These are phyloP conservation scores for Plagodis dolabraria DNA, from an alignment of 2,888 invertebrate genomes.

Conservation along the genomic window DNA sequence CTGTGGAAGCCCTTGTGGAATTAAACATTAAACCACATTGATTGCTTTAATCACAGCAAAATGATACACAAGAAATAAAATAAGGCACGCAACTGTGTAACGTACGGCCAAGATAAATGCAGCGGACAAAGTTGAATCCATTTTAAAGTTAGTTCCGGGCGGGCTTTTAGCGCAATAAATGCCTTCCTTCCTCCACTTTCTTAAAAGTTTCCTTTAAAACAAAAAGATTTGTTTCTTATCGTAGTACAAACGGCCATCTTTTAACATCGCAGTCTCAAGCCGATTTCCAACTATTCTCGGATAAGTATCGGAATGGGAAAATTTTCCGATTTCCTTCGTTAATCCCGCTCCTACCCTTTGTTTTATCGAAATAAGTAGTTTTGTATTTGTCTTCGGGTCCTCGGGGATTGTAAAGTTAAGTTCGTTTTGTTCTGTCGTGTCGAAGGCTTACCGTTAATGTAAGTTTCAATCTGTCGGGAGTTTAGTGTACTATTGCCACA, in stretches of 20 bases:
- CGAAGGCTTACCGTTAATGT: slow-evolving; percentile 8
- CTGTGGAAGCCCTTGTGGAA: too few species aligned
- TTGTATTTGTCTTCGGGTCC: slow-evolving; percentile 37
- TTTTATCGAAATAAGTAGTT: slow-evolving; percentile 42
- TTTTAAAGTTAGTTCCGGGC: slow-evolving; percentile 81
- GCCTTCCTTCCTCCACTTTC: slow-evolving; percentile 82
- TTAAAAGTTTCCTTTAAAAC: slow-evolving; percentile 82
- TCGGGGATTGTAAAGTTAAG: slow-evolving; percentile 25
- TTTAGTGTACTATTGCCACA: neutral
- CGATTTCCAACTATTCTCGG: slow-evolving; percentile 37
- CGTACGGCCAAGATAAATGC: slow-evolving; percentile 64
- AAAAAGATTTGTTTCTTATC: slow-evolving; percentile 80
- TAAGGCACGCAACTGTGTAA: slow-evolving; percentile 57
- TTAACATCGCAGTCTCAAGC: slow-evolving; percentile 32
- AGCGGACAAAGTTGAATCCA: slow-evolving; percentile 83
- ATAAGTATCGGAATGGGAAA: slow-evolving; percentile 38
- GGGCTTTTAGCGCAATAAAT: slow-evolving; percentile 84
- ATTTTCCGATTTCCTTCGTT: slow-evolving; percentile 40
- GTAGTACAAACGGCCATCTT: slow-evolving; percentile 70
- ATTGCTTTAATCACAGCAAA: too few species aligned
- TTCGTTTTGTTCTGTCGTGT: slow-evolving; percentile 19
- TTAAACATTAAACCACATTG: too few species aligned
- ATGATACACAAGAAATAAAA: too few species aligned
- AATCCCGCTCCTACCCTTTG: slow-evolving; percentile 38
- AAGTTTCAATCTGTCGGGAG: slow-evolving; percentile 2